Percentiles rank a stretch among this genome's conserved stretches.
These are phyloP conservation scores for Microcebus jonahi DNA, from an alignment of 2,113 vertebrate genomes.

Conservation along the genomic window DNA sequence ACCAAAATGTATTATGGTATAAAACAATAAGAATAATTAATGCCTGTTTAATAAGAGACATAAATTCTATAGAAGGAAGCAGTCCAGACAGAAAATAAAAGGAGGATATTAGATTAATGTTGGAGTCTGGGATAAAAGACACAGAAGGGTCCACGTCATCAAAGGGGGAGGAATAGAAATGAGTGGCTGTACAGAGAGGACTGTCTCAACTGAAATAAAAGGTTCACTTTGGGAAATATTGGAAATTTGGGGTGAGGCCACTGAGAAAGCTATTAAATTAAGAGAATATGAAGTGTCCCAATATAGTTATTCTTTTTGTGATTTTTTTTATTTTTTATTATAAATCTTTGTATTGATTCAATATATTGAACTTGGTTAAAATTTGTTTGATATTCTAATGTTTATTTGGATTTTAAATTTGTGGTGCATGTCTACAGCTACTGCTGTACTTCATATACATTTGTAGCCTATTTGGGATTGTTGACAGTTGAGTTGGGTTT, in stretches of 20 bases:
- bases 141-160: not conserved
- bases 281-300: not conserved
- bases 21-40: not conserved
- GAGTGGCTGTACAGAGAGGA: not conserved
- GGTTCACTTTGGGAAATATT: not conserved
- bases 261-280: not conserved
- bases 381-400: not conserved
- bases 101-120: not conserved
- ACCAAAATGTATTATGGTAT: not conserved
- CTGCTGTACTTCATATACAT: not conserved
- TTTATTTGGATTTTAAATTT: conserved; percentile 9
- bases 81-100: not conserved
- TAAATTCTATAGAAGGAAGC: not conserved
- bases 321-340: conserved; percentile 1
- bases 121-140: not conserved
- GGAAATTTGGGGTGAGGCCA: not conserved
- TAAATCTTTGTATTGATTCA: not conserved
- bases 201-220: not conserved
- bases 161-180: not conserved
- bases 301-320: not conserved
- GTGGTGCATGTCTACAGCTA: not conserved
- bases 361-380: not conserved
- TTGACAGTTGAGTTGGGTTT: not conserved
- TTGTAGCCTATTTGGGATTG: not conserved
- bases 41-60: not conserved